Evolutionary conservation across 2,888 invertebrate genomes (phyloP).

Genomic region (Dascillus cervinus): DNA sequence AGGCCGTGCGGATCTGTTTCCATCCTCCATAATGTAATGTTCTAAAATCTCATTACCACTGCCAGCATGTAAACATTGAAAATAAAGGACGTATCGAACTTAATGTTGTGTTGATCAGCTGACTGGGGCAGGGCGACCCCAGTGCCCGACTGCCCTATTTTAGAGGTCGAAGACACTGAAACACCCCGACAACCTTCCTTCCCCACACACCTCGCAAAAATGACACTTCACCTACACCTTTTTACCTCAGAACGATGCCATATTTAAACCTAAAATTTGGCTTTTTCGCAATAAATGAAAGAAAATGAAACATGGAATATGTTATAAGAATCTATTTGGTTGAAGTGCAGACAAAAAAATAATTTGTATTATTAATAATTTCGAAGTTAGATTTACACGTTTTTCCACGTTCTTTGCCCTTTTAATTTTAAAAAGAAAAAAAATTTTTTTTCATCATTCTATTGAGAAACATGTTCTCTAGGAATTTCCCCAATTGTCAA

Average conservation of each 20-base stretch:
- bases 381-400: no score
- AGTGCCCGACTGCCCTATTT: conserved; percentile 32
- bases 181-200: conserved; percentile 15
- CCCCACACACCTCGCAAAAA: neutral
- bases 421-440: no score
- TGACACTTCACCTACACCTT: neutral
- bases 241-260: neutral
- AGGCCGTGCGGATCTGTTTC: conserved; percentile 17
- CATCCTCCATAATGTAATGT: conserved; percentile 25
- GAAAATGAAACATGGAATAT: no score
- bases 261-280: neutral
- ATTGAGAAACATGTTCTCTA: no score
- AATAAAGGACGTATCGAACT: conserved; percentile 26
- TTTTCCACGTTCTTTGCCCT: no score
- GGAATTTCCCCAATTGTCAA: no score
- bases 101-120: conserved; percentile 21
- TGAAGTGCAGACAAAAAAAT: no score
- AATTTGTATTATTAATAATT: no score
- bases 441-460: no score
- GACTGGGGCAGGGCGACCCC: conserved; percentile 12
- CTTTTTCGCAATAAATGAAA: no score
- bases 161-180: conserved; percentile 30
- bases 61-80: conserved; percentile 33
- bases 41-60: conserved; percentile 36
- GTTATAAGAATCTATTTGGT: no score